A percentile compares a stretch with the other conserved stretches of the same genome.
These are phyloP conservation scores for Polyommatus iphigenia DNA, from an alignment of 2,888 invertebrate genomes.

Conservation along the genomic window DNA sequence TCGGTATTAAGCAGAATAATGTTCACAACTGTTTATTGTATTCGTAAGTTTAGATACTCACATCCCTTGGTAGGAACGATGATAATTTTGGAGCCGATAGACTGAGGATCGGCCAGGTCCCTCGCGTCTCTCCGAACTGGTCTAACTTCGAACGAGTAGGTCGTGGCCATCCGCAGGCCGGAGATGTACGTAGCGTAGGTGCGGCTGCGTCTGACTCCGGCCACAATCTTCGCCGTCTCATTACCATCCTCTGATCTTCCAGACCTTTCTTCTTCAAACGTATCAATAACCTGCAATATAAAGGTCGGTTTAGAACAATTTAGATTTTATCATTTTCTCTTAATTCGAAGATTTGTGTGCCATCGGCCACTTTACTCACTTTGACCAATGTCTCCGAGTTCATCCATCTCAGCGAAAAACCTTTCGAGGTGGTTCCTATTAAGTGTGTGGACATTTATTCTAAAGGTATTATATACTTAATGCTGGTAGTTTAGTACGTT, in stretches of 20 bases:
- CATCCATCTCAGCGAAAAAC: too few relatives aligned
- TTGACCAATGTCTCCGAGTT: too few relatives aligned
- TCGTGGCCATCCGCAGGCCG: constrained; percentile 90
- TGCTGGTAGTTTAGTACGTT: too few relatives aligned
- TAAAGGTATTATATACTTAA: too few relatives aligned
- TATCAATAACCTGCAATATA: constrained; percentile 60
- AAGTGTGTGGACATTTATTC: too few relatives aligned
- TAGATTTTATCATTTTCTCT: neutral
- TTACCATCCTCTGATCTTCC: constrained; percentile 46
- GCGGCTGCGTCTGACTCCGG: constrained; percentile 54
- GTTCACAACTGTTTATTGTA: too few relatives aligned
- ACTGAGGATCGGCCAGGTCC: constrained; percentile 75
- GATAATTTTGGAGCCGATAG: constrained; percentile 84
- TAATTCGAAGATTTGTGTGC: too few relatives aligned
- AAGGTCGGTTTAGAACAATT: neutral
- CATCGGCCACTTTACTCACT: too few relatives aligned
- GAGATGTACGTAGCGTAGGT: constrained; percentile 81
- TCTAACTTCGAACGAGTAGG: constrained; percentile 88
- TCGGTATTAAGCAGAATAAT: too few relatives aligned
- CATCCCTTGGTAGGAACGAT: constrained; percentile 91
- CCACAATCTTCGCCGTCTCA: constrained; percentile 48
- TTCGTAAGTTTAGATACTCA: constrained; percentile 69
- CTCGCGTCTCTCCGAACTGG: constrained; percentile 78
- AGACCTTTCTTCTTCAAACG: constrained; percentile 58
- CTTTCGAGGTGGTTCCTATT: too few relatives aligned